These are phyloP conservation scores for Fregetta grallaria DNA, from an alignment of 2,113 vertebrate genomes.

Conservation along the genomic window DNA sequence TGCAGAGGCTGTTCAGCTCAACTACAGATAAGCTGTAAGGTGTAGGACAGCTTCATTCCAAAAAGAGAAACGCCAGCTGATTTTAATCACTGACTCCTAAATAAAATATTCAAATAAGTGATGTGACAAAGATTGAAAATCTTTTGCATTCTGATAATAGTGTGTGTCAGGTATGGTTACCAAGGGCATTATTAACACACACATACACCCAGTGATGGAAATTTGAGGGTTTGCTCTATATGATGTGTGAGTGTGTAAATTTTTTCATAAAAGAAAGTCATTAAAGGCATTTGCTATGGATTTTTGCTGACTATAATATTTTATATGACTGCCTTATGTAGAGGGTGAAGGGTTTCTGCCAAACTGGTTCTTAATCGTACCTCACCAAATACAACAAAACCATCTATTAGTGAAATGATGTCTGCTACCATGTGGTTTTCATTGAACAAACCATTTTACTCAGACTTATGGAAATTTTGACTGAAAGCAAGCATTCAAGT, in stretches of 20 bases:
- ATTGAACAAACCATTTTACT: not conserved
- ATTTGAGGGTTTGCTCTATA: not conserved
- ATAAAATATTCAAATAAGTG: conserved; percentile 36
- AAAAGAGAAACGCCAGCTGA: not conserved
- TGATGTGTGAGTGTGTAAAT: fast-evolving
- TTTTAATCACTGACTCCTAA: conserved; percentile 8
- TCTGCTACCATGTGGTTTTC: not conserved
- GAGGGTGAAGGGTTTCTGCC: not conserved
- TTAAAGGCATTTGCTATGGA: not conserved
- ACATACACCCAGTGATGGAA: not conserved
- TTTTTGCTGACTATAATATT: not conserved
- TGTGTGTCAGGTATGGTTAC: not conserved
- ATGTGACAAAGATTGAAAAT: conserved; percentile 23
- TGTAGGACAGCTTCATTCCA: not conserved
- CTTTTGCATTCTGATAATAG: not conserved
- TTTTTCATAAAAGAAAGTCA: not conserved
- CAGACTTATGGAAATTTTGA: not conserved
- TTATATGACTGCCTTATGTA: not conserved
- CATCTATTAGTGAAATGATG: not conserved
- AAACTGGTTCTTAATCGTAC: not conserved
- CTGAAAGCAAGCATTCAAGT: not conserved
- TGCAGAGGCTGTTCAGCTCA: not conserved
- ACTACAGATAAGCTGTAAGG: not conserved
- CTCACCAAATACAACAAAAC: not conserved
- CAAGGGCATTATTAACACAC: not conserved